phyloP scores from a whole-genome alignment of 2,113 vertebrate genomes.

The Lagenorhynchus albirostris region DNA sequence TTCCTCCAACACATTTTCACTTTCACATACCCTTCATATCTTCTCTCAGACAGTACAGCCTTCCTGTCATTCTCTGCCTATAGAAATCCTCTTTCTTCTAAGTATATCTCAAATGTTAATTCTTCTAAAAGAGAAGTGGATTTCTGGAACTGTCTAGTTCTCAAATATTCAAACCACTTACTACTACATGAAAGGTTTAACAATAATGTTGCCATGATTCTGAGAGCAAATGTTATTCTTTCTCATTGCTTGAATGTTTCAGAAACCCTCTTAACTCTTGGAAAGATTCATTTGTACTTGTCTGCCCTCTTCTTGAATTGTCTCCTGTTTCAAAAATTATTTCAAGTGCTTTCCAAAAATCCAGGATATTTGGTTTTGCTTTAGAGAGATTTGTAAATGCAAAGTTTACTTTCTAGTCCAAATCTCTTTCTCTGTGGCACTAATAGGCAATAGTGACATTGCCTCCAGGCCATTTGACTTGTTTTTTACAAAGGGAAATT shows the following conservation, averaged over 20 bases:
- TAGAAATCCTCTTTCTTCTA: neutral
- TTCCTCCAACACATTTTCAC: neutral
- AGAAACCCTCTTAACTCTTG: neutral
- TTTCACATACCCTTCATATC: neutral
- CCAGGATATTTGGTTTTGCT: neutral
- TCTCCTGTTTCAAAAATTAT: neutral
- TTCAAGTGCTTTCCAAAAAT: neutral
- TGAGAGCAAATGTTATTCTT: neutral
- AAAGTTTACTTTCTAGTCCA: slow-evolving; percentile 55
- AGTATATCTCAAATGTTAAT: neutral
- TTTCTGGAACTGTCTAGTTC: neutral
- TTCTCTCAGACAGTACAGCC: neutral
- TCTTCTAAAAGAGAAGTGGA: neutral
- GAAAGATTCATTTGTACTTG: neutral
- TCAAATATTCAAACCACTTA: neutral
- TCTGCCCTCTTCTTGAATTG: neutral
- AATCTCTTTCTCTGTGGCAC: slow-evolving; percentile 30
- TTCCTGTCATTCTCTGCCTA: neutral
- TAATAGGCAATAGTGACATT: neutral
- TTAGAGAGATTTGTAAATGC: slow-evolving; percentile 58
- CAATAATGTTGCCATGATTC: neutral
- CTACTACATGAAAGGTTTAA: neutral
- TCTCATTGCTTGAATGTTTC: neutral
- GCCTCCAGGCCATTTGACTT: slow-evolving; percentile 39
- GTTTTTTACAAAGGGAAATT: slow-evolving; percentile 61